Base-by-base conservation (phyloP, 2,888 invertebrate species). In the Limenitis arthemis region DNA sequence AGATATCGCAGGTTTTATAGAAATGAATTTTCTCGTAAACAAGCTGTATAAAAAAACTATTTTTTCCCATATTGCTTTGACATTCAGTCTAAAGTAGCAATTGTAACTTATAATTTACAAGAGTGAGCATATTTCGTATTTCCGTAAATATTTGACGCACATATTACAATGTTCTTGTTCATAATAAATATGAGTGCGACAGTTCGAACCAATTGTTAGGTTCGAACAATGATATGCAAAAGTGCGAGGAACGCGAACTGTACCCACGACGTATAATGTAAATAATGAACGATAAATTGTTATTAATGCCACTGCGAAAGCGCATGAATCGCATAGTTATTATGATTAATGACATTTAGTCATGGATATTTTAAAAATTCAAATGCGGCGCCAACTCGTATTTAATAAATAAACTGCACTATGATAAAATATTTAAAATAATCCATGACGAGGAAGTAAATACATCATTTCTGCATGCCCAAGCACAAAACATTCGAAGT, bases 401-500 rank as follows among this genome's bases (percentile, higher is more conserved):
- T 28, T 29, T 20, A 9, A 6, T 38, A 47, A 38, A 8, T 30
- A 40, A 36, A 46, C 40, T 31, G 20, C 34, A 30, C 30, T 30
- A 30, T 34, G 34, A 20, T 46, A 20, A 46, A 40, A 29, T 66
- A 48, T 71, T 71, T 64, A 60, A 74, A 76, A 72, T 65, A 62
- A 66, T 65, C 72, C 75, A 76, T 69, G 69, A 69, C 52, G 66
- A 62, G 63, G 56, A 57, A 68, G 75, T 71, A 68, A 72, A 65
- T 71, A 73, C 73, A 74, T 75, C 84, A 85, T 86, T 84, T 83
- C 86, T 86, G 86, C 86, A 86, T 85, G 86, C 85, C 85, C 77
- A 86, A 85, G 84, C 85, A 82, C 77, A 77, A 69, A 76, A 75
- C 77, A 76, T 77, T 77, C 71, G 66, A 63, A 62, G 67, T 67